Conservation (phyloP, 2,888 invertebrate genomes). For the Limnephilus auricula region DNA sequence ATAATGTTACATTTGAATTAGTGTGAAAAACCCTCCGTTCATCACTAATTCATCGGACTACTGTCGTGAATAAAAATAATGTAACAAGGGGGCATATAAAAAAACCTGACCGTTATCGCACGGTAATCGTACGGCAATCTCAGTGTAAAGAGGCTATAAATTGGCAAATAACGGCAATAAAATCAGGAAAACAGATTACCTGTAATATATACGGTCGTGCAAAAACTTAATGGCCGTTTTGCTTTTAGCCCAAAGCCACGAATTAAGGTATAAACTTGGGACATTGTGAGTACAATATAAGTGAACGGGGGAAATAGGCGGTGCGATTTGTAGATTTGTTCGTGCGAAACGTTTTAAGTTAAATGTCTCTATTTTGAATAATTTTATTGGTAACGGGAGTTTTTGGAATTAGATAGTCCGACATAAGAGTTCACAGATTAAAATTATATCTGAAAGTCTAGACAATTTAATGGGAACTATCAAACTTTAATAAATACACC, state of each 20-base stretch:
- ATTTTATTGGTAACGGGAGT: background rate
- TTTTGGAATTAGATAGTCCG: background rate
- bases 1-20: too few species aligned
- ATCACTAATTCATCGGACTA: background rate
- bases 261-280: background rate
- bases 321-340: background rate
- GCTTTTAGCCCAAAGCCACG: background rate
- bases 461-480: too few species aligned
- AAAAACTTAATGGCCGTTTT: background rate
- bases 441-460: too few species aligned
- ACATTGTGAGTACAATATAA: background rate
- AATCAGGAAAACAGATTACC: background rate
- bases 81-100: background rate
- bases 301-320: background rate
- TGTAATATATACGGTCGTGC: background rate
- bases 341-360: background rate
- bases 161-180: background rate
- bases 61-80: background rate
- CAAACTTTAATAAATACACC: too few species aligned
- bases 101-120: background rate
- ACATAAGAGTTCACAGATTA: too few species aligned
- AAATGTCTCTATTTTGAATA: background rate
- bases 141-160: background rate
- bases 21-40: too few species aligned
- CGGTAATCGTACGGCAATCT: background rate